phyloP scores from a whole-genome alignment of 2,113 vertebrate genomes.

The Halcyon senegalensis region DNA sequence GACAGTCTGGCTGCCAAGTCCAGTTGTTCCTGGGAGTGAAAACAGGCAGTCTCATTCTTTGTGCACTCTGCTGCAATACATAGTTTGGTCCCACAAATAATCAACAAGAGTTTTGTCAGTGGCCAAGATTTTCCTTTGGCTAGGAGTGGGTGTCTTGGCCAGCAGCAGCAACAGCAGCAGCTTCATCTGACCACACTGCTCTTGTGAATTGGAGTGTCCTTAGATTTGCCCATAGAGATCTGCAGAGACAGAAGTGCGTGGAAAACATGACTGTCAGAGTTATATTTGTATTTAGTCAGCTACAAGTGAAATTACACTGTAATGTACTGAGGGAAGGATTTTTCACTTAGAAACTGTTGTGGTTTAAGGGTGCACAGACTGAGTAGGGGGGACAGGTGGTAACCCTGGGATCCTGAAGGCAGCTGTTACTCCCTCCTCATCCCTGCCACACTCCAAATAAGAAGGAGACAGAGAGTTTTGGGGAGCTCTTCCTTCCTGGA shows the following conservation, averaged over 20 bases:
- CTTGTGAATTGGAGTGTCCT: background rate
- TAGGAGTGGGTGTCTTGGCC: rapidly evolving
- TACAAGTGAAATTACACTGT: background rate
- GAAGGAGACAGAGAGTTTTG: too few relatives aligned
- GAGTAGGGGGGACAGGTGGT: too few relatives aligned
- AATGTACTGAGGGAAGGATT: background rate
- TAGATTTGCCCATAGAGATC: background rate
- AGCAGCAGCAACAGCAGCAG: background rate
- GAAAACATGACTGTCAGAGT: background rate
- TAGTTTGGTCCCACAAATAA: background rate
- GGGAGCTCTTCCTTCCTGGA: too few relatives aligned
- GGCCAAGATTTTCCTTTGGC: background rate
- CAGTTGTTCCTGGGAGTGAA: background rate
- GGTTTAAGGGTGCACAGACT: too few relatives aligned
- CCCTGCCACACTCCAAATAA: too few relatives aligned
- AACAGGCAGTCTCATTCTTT: background rate
- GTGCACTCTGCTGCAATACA: background rate
- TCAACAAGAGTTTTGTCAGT: background rate
- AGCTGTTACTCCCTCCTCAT: too few relatives aligned
- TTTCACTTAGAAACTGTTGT: background rate
- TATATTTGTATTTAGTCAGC: background rate
- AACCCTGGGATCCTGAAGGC: too few relatives aligned
- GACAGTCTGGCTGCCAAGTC: background rate
- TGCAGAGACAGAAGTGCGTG: background rate
- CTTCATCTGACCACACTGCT: background rate